Conservation (phyloP, 2,113 vertebrate genomes). For the Excalfactoria chinensis region DNA sequence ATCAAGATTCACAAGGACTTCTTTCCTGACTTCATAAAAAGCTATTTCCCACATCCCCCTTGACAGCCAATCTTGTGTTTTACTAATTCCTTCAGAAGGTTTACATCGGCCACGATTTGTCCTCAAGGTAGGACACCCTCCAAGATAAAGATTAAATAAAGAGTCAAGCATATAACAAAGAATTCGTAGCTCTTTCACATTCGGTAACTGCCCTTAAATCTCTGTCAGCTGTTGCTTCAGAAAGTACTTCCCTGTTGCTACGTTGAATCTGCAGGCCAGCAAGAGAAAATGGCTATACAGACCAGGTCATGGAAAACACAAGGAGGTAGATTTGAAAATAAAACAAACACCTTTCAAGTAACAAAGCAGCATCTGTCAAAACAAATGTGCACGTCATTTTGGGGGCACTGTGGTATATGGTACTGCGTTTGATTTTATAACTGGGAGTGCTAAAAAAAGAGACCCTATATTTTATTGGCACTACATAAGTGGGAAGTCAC, state of each 20-base stretch:
- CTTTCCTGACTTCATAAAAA: background rate
- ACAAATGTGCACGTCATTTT: rapidly evolving
- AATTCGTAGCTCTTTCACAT: background rate
- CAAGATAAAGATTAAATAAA: background rate
- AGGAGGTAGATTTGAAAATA: background rate
- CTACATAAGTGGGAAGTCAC: rapidly evolving
- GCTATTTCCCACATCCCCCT: background rate
- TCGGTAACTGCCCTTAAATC: background rate
- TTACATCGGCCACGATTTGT: background rate
- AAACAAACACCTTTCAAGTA: background rate
- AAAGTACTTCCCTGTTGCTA: background rate
- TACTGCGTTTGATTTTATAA: background rate
- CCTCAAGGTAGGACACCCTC: background rate
- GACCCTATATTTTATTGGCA: background rate
- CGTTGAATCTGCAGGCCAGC: background rate
- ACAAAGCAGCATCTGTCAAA: background rate
- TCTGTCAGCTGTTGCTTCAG: background rate
- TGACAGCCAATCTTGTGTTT: background rate
- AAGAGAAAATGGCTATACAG: background rate
- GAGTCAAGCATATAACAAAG: background rate
- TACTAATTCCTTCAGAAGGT: background rate
- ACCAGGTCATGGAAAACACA: background rate
- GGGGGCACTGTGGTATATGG: background rate
- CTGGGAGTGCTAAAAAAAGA: background rate
- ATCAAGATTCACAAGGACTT: background rate